Base-by-base conservation (phyloP, 1,140 invertebrate species). In the Drosophila saltans region DNA sequence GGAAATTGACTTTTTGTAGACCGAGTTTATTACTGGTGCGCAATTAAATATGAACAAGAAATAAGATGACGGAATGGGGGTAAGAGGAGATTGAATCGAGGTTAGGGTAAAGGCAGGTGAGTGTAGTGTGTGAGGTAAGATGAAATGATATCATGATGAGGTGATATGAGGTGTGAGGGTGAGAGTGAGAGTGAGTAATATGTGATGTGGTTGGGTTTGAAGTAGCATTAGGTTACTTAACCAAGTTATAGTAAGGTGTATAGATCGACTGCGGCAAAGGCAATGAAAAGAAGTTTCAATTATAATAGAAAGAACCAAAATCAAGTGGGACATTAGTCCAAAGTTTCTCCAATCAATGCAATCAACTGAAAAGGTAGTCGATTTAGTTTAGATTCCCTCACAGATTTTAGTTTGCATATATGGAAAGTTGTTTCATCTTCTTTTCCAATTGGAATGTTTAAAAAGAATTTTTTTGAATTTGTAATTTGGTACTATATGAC, bases 1-100 rank as follows among this genome's bases (percentile, higher is more conserved):
- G 60, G 60, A 59, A 33, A 59, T 59, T 59, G 33, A 39, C 60
- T 62, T 62, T 52, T 59, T 59, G 57, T 59, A 59, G 57, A 26
- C 57, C 40, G 16, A 24, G 30, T 59, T 59, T 39, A 39, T 59
- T 58, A n/a, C 56, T 39, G n/a, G 33, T 26, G 30, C n/a, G 16
- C 30, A 58, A 39, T 39, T 59, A 36, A 59, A 59, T 59, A 52
- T 52, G 21, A 26, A 2, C 45, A 52, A 26, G 45, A 24, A 52
- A 21, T 8, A 52, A 7, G 21, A 8, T 2, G 45, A 21, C 2
- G 45, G 16, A 9, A 24, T 21, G 16, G 26, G 21, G 45, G 21
- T 2, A 8, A 52, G 21, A 9, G 45, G 21, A n/a, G 41, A 43
- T 11, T 2, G 11, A 0, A 43, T 16, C 16, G 41, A 52, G 21